These are phyloP conservation scores for Chironomus tepperi DNA, from an alignment of 1,140 invertebrate species.

Conservation along the genomic window DNA sequence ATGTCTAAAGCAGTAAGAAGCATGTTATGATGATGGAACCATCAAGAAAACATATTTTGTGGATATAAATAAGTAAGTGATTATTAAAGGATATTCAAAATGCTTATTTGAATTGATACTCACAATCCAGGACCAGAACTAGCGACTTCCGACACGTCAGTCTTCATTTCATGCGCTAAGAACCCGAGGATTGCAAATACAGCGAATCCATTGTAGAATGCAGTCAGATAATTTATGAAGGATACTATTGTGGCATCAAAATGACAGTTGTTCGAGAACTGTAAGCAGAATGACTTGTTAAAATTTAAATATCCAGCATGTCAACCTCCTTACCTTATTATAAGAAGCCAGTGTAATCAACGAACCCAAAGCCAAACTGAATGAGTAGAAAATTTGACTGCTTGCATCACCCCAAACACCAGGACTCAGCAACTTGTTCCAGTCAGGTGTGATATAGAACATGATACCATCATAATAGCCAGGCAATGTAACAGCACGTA, in stretches of 20 bases:
- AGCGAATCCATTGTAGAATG: conserved; percentile 86
- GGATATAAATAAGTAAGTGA: too few relatives aligned
- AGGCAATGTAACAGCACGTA: conserved; percentile 65
- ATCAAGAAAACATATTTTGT: too few relatives aligned
- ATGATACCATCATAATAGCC: conserved; percentile 67
- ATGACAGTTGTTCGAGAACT: conserved; percentile 26
- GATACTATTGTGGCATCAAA: conserved; percentile 68
- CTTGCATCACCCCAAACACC: conserved; percentile 88
- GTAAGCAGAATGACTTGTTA: conserved; percentile 41
- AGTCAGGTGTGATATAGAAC: conserved; percentile 78
- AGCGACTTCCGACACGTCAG: conserved; percentile 77
- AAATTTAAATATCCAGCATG: too few relatives aligned
- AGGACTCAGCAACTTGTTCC: conserved; percentile 51
- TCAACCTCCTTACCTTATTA: conserved; percentile 68
- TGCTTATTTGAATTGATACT: too few relatives aligned
- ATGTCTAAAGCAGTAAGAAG: too few relatives aligned
- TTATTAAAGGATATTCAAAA: too few relatives aligned
- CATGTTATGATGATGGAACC: too few relatives aligned
- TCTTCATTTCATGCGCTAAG: conserved; percentile 55
- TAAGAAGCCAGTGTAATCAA: conserved; percentile 82
- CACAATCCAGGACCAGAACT: conserved; percentile 83
- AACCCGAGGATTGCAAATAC: conserved; percentile 89
- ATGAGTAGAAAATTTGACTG: conserved; percentile 83
- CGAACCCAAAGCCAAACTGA: conserved; percentile 84
- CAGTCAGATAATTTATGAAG: conserved; percentile 76